A percentile compares a stretch with the other conserved stretches of the same genome.
Conservation (phyloP, 2,888 invertebrate genomes). For the Mylabris sibirica region DNA sequence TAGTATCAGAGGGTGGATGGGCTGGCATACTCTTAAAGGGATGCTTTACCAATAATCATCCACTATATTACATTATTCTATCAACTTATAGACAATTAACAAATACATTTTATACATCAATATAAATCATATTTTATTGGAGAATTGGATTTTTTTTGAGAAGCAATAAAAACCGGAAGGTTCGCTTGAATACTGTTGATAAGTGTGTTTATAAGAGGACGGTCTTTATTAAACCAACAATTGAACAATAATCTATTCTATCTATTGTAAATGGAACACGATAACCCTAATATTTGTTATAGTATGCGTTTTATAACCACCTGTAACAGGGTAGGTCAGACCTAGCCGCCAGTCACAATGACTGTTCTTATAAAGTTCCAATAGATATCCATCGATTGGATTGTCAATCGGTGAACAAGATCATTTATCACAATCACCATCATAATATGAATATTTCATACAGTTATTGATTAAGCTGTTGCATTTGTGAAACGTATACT, state of each 20-base stretch:
- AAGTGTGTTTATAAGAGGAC: background rate
- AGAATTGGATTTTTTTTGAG: background rate
- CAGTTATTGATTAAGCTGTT: background rate
- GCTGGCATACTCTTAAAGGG: background rate
- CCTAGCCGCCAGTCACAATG: background rate
- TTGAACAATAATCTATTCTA: background rate
- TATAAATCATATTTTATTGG: background rate
- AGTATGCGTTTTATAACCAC: background rate
- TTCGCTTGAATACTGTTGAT: background rate
- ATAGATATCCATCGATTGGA: background rate
- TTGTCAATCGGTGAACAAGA: background rate
- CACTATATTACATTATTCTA: background rate
- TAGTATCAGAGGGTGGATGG: conserved; percentile 16
- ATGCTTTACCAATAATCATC: background rate
- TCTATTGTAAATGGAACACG: background rate
- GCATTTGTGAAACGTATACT: background rate
- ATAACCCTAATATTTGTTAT: background rate
- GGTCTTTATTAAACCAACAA: background rate
- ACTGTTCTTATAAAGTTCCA: background rate
- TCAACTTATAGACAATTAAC: background rate
- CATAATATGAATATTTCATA: background rate
- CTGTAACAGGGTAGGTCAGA: background rate
- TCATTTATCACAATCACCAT: background rate
- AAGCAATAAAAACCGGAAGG: background rate
- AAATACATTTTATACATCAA: background rate